These are phyloP conservation scores for Typhlichthys subterraneus DNA, from an alignment of 2,797 vertebrate genomes.

Conservation along the genomic window DNA sequence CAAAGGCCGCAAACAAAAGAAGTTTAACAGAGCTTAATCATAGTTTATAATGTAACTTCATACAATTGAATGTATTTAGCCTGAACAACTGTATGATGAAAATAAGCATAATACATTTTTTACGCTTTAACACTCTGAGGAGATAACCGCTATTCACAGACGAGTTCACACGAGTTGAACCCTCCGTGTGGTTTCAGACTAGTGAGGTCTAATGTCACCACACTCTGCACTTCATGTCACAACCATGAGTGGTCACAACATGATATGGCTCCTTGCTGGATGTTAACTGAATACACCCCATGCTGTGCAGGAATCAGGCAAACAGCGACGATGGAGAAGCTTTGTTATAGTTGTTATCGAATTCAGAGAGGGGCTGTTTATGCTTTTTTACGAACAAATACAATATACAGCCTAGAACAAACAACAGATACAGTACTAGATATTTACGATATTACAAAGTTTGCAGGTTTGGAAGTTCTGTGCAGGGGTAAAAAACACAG, in stretches of 20 bases:
- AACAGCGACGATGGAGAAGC: background rate
- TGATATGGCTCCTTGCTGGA: slow-evolving; percentile 41
- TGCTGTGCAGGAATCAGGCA: slow-evolving; percentile 32
- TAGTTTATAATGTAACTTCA: background rate
- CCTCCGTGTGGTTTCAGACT: slow-evolving; percentile 21
- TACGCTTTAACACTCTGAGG: slow-evolving; percentile 1
- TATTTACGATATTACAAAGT: too few relatives aligned
- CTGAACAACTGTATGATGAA: too few relatives aligned
- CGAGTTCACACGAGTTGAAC: slow-evolving; percentile 6
- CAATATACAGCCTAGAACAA: too few relatives aligned
- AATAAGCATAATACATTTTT: background rate
- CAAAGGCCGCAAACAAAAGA: too few relatives aligned
- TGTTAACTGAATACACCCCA: slow-evolving; percentile 33
- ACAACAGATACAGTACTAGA: too few relatives aligned
- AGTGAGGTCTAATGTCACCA: slow-evolving; percentile 13
- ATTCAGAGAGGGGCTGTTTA: background rate
- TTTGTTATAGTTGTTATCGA: too few relatives aligned
- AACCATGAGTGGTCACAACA: slow-evolving; percentile 32
- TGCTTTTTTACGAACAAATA: too few relatives aligned
- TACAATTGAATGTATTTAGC: background rate
- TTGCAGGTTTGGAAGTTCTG: too few relatives aligned
- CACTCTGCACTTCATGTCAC: slow-evolving; percentile 4
- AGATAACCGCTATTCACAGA: slow-evolving; percentile 6
- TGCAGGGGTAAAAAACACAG: too few relatives aligned
- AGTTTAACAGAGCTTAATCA: too few relatives aligned